Evolutionary conservation across 2,888 invertebrate genomes (phyloP).

Genomic region (Dyspetes luteomarginatus): DNA sequence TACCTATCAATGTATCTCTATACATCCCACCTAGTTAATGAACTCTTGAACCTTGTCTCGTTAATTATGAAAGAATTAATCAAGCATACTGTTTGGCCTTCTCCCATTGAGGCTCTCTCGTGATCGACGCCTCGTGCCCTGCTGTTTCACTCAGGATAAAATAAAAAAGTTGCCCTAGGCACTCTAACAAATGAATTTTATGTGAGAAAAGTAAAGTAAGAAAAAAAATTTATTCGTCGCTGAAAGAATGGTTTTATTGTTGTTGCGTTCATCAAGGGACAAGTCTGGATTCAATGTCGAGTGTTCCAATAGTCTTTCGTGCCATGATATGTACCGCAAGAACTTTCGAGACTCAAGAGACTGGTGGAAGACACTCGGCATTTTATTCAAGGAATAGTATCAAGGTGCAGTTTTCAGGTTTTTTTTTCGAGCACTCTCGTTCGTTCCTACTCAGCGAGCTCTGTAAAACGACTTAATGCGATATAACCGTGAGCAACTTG

Average conservation of each 20-base stretch:
- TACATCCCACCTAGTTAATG: slow-evolving; percentile 1
- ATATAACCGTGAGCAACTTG: background rate
- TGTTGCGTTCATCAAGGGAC: background rate
- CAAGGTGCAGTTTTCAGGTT: background rate
- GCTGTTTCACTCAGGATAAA: background rate
- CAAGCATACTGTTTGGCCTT: slow-evolving; percentile 16
- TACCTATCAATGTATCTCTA: slow-evolving; percentile 12
- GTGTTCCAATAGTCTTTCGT: background rate
- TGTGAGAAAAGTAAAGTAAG: background rate
- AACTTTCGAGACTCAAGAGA: background rate
- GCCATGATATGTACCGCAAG: background rate
- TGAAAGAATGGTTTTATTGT: background rate
- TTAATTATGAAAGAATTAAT: slow-evolving; percentile 71
- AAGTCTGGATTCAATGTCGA: background rate
- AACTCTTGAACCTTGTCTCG: slow-evolving; percentile 48
- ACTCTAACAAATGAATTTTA: background rate
- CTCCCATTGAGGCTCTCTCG: slow-evolving; percentile 15
- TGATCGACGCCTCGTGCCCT: background rate
- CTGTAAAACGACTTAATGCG: background rate
- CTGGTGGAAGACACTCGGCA: background rate
- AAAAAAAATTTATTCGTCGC: background rate
- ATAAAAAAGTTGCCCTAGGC: background rate
- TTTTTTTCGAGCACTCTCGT: background rate
- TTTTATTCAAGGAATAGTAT: background rate
- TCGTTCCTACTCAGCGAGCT: background rate